Base-by-base conservation (phyloP, 2,888 invertebrate species). In the Timema podura region DNA sequence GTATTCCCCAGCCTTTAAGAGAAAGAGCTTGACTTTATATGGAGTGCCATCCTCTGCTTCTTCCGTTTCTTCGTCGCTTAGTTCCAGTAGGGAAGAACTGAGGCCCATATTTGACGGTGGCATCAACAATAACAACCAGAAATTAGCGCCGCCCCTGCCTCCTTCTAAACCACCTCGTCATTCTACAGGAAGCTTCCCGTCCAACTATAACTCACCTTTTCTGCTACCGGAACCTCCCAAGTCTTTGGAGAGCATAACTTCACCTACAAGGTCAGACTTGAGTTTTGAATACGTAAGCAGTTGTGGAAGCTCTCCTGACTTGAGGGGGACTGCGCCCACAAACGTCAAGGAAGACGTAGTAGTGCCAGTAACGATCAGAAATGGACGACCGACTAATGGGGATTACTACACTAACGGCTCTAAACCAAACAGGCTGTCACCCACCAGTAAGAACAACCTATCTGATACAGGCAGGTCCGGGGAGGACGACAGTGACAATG, bases 1-100 rank as follows among this genome's bases (percentile, higher is more conserved):
- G 82, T 92, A 92, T 83, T 92, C 92, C 2, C 92, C 92, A 15
- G 92, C 92, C 5, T 92, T 92, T 77, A 92, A 91, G 80, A 83
- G 91, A 74, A 91, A 91, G 81, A 88, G 87, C 70, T 81, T 92
- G 65, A 86, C 90, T 76, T 86, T 91, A 1, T 90, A 89, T 78
- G 81, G 81, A 7, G 81, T 82, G 45, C 81, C 83, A 47, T 78
- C 80, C 48, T 81, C 83, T 47, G 78, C 72, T 70, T 78, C 78
- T 6, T 76, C 77, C 15, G 75, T 76, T 8, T 76, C 77, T 6
- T 76, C 76, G 16, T 76, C 77, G 44, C 73, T 77, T 46, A 76
- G 75, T 67, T 77, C 76, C 10, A 77, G 77, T 66, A 75, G 77
- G 48, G 77, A 78, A 72, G 77, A 77, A 64, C 71, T 77, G 30